These are phyloP conservation scores for Centropyge bicolor DNA, from an alignment of 2,797 vertebrate genomes.

Conservation along the genomic window DNA sequence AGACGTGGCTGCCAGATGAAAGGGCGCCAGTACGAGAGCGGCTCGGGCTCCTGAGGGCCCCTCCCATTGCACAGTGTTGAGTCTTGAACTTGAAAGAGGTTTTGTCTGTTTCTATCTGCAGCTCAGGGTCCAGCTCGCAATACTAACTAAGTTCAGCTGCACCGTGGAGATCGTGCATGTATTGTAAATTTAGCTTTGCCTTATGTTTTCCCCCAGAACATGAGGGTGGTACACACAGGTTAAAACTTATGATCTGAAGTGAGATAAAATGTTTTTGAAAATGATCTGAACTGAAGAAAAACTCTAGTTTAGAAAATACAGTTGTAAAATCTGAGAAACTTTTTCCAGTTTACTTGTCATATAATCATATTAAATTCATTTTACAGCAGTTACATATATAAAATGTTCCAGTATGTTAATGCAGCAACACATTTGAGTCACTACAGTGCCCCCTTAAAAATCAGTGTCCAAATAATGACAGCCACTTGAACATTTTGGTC, in stretches of 20 bases:
- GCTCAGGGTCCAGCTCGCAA: background rate
- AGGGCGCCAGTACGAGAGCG: background rate
- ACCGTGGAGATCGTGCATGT: background rate
- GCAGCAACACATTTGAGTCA: background rate
- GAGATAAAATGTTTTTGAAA: background rate
- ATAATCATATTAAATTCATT: background rate
- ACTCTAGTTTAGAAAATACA: background rate
- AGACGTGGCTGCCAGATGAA: conserved; percentile 5
- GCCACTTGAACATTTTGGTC: background rate
- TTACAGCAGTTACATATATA: too few species aligned
- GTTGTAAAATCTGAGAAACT: background rate
- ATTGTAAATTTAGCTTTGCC: background rate
- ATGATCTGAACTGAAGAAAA: background rate
- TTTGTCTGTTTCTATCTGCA: conserved; percentile 25
- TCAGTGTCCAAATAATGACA: background rate
- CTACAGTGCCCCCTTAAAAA: background rate
- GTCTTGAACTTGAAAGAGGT: background rate
- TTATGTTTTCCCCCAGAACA: background rate
- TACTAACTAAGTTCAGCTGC: background rate
- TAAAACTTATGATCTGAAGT: background rate
- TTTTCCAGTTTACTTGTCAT: background rate
- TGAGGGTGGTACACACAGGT: too few species aligned
- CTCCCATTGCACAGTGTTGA: background rate
- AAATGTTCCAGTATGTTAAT: background rate
- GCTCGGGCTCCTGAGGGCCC: background rate